Evolutionary conservation across 2,888 invertebrate genomes (phyloP).

Genomic region (Epirrhoe tristata): DNA sequence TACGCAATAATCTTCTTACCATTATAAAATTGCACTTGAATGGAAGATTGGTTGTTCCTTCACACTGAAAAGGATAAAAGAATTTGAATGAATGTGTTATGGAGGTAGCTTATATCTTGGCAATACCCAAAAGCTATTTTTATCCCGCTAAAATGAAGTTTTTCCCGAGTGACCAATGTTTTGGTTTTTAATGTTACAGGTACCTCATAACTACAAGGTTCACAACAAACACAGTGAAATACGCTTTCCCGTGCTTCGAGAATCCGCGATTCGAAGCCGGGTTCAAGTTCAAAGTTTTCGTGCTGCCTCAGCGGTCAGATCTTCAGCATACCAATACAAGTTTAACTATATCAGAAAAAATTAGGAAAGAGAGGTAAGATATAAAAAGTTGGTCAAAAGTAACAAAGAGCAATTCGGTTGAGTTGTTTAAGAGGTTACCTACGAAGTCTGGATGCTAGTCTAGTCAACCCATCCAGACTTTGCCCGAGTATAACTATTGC

Average conservation of each 20-base stretch:
- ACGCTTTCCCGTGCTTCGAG: constrained; percentile 90
- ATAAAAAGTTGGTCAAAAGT: background rate
- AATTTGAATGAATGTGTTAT: no score
- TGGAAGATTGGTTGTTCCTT: no score
- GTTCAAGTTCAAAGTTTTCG: constrained; percentile 69
- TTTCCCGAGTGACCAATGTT: no score
- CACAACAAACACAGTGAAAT: constrained; percentile 86
- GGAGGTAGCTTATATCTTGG: no score
- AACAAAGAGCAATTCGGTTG: background rate
- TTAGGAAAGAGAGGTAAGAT: constrained; percentile 60
- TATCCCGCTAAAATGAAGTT: no score
- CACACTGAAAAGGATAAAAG: no score
- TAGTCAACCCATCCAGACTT: no score
- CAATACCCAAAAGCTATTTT: background rate
- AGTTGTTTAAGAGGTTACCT: no score
- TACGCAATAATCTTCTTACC: no score
- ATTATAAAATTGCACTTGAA: no score
- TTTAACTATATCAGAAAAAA: constrained; percentile 66
- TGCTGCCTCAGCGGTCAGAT: constrained; percentile 48
- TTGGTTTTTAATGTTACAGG: constrained; percentile 70
- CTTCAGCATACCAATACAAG: constrained; percentile 66
- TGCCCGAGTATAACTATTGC: no score
- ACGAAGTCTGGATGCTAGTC: no score
- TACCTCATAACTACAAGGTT: constrained; percentile 86
- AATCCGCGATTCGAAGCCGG: constrained; percentile 89